Percentiles rank a stretch among this genome's conserved stretches.
phyloP scores from a whole-genome alignment of 2,888 invertebrate genomes.

The Nowickia ferox region DNA sequence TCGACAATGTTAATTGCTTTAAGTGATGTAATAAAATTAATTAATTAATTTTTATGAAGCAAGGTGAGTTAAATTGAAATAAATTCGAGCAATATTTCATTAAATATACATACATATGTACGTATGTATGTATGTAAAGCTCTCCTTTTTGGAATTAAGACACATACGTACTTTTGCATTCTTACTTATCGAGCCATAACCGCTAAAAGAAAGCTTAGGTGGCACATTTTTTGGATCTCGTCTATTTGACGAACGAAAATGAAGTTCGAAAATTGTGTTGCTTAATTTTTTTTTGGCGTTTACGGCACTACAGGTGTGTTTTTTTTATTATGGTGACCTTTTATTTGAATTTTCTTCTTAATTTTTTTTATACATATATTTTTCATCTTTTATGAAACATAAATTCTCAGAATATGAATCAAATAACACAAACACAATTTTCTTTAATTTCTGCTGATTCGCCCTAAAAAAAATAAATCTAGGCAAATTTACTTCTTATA shows the following conservation, averaged over 20 bases:
- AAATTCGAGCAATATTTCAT: neutral
- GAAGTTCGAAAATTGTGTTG: too few species aligned
- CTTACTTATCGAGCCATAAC: too few species aligned
- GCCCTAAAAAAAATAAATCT: conserved; percentile 51
- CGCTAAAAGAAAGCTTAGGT: too few species aligned
- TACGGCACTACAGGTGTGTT: too few species aligned
- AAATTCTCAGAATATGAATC: conserved; percentile 60
- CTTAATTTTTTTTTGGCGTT: too few species aligned
- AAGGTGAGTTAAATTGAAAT: neutral
- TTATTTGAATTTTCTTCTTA: conserved; percentile 5
- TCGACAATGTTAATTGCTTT: conserved; percentile 1
- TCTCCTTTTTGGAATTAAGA: neutral
- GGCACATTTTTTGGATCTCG: too few species aligned
- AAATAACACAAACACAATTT: conserved; percentile 15
- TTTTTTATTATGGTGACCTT: conserved; percentile 2
- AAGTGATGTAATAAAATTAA: neutral
- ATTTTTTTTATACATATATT: neutral
- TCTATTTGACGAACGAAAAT: too few species aligned
- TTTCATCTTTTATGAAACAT: conserved; percentile 30
- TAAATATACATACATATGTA: conserved; percentile 1
- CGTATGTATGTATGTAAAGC: neutral
- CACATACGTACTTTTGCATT: neutral
- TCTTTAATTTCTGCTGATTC: conserved; percentile 22
- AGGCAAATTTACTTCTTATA: conserved; percentile 25
- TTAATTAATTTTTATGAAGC: neutral